A percentile compares a stretch with the other conserved stretches of the same genome.
These are phyloP conservation scores for Melospiza melodia DNA, from an alignment of 2,113 vertebrate species.

Conservation along the genomic window DNA sequence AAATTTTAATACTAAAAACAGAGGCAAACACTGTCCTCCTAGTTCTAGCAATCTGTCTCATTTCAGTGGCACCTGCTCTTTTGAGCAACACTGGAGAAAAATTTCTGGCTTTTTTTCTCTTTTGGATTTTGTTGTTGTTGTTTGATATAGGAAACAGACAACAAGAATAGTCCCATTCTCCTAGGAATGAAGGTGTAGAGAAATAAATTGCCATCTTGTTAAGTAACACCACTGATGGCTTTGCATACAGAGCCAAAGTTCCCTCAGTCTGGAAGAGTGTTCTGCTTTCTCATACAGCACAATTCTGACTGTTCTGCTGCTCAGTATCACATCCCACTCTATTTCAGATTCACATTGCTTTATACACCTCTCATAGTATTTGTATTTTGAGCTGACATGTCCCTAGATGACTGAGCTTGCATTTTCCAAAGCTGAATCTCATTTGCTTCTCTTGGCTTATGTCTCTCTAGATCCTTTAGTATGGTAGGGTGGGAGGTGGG, in stretches of 20 bases:
- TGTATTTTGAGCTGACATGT: conserved; percentile 11
- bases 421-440: conserved; percentile 6
- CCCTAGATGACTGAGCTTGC: conserved; percentile 27
- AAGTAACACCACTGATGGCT: background rate
- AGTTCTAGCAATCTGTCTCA: background rate
- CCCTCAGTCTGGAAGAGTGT: background rate
- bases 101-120: background rate
- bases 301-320: background rate
- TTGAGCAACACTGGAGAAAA: background rate
- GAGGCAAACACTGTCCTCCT: background rate
- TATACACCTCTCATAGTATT: background rate
- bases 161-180: background rate
- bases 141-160: background rate
- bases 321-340: conserved; percentile 11
- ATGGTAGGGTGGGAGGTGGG: background rate
- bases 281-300: background rate
- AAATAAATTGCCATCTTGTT: background rate
- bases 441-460: conserved; percentile 8
- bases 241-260: background rate
- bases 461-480: background rate
- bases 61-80: background rate
- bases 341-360: conserved; percentile 17
- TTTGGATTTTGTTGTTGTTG: background rate
- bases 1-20: background rate
- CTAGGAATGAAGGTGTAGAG: background rate